These are phyloP conservation scores for Limnodromus scolopaceus DNA, from an alignment of 2,797 vertebrate species.

Conservation along the genomic window DNA sequence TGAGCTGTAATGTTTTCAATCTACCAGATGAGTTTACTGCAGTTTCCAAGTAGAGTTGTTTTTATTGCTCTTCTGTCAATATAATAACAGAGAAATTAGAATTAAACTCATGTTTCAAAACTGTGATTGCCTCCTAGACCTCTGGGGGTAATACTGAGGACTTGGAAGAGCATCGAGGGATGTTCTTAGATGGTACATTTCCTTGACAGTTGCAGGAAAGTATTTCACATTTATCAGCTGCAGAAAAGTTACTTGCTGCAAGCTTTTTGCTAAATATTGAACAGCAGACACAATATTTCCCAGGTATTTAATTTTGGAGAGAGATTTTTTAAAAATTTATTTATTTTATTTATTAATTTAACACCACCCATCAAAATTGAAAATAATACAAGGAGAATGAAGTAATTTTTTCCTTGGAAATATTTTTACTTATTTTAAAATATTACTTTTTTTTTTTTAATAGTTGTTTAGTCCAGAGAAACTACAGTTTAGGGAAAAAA, in stretches of 20 bases:
- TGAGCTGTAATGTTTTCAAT: not conserved
- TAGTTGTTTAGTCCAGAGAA: not conserved
- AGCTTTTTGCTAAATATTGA: not conserved
- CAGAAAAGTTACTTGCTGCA: not conserved
- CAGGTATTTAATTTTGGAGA: not conserved
- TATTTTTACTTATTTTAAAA: not conserved
- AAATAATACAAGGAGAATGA: not conserved
- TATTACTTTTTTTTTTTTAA: not conserved
- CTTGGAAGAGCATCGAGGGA: not conserved
- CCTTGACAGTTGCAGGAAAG: not conserved
- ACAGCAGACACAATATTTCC: not conserved
- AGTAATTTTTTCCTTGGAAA: not conserved
- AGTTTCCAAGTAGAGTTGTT: not conserved
- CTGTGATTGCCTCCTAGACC: not conserved
- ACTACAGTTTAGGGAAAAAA: not conserved
- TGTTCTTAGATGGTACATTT: not conserved
- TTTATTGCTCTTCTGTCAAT: conserved; percentile 45
- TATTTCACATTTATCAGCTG: not conserved
- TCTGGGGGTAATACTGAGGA: not conserved
- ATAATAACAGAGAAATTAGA: conserved; percentile 38
- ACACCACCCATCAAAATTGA: not conserved
- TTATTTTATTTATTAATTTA: not conserved
- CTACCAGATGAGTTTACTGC: not conserved
- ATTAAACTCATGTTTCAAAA: conserved; percentile 42
- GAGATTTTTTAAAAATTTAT: not conserved